These are phyloP conservation scores for Arizona elegans DNA, from an alignment of 2,113 vertebrate species.

Conservation along the genomic window DNA sequence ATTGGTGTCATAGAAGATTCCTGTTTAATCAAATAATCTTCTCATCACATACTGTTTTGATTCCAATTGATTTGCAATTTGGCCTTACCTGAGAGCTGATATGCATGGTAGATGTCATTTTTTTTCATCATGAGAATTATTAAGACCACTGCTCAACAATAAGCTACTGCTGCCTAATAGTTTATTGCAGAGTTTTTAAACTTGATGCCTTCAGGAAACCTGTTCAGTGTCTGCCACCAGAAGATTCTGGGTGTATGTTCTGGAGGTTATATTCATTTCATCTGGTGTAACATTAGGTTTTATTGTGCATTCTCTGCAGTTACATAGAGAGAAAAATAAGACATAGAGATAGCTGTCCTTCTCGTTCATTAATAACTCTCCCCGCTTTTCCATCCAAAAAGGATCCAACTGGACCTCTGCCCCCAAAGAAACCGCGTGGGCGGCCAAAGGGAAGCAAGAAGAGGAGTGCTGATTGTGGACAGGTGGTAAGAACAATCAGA, in stretches of 20 bases:
- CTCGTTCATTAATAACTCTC: background rate
- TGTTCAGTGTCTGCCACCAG: background rate
- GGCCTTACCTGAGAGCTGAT: background rate
- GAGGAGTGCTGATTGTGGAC: background rate
- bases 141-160: background rate
- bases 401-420: conserved; percentile 14
- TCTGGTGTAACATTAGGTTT: background rate
- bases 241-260: background rate
- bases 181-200: background rate
- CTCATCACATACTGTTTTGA: background rate
- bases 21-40: background rate
- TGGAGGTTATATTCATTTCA: background rate
- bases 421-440: conserved; percentile 59
- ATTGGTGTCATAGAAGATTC: background rate
- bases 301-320: background rate
- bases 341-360: background rate
- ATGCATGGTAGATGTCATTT: background rate
- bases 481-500: conserved; percentile 38
- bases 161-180: background rate
- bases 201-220: background rate
- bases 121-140: background rate
- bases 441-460: conserved; percentile 66
- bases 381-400: conserved; percentile 23
- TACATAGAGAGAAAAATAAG: background rate
- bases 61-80: background rate